A percentile compares a stretch with the other conserved stretches of the same genome.
phyloP scores from a whole-genome alignment of 2,888 invertebrate genomes.

The Dermolepida albohirtum region DNA sequence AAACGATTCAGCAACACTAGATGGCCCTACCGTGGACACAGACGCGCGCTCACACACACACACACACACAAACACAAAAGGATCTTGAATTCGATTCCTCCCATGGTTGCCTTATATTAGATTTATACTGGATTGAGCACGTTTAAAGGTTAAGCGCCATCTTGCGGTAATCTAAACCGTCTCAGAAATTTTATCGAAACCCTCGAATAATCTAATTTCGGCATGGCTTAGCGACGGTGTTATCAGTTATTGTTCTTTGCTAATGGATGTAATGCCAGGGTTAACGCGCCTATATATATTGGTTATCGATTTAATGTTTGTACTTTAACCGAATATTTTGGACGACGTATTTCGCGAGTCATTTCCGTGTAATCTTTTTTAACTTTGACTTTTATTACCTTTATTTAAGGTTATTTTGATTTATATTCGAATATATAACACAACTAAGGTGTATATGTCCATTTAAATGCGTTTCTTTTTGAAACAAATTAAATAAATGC shows the following conservation, averaged over 20 bases:
- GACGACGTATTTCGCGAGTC: no score
- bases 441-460: no score
- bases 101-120: conserved; percentile 36
- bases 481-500: no score
- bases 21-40: conserved; percentile 22
- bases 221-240: conserved; percentile 30
- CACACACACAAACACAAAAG: not conserved
- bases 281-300: conserved; percentile 12
- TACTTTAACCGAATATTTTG: no score
- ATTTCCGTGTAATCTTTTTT: no score
- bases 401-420: no score
- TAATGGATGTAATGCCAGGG: conserved; percentile 26
- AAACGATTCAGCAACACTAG: conserved; percentile 24
- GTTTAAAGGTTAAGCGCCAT: conserved; percentile 37
- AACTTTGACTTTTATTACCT: no score
- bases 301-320: conserved; percentile 14
- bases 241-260: conserved; percentile 35
- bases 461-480: no score
- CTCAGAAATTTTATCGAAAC: conserved; percentile 37
- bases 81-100: conserved; percentile 33
- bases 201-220: conserved; percentile 31
- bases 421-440: no score
- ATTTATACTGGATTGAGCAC: conserved; percentile 37
- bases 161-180: conserved; percentile 39
- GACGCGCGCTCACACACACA: not conserved